phyloP scores from a whole-genome alignment of 1,140 invertebrate genomes.

The Drosophila fuyamai region DNA sequence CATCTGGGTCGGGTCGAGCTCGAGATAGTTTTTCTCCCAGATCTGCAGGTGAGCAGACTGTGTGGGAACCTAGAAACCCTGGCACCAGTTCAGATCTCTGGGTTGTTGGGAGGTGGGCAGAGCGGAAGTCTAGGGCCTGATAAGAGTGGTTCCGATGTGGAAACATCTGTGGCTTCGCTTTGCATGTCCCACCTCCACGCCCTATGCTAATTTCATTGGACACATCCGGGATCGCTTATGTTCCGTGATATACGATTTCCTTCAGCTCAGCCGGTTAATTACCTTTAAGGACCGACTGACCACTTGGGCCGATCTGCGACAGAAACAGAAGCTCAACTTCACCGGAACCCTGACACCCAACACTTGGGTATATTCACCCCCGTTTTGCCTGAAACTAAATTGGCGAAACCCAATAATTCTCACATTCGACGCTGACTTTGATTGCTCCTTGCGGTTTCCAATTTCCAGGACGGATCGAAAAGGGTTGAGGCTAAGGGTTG shows the following conservation, averaged over 20 bases:
- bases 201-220: constrained; percentile 50
- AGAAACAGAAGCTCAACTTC: constrained; percentile 18
- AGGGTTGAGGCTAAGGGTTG: constrained; percentile 58
- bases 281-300: constrained; percentile 27
- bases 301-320: constrained; percentile 24
- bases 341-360: constrained; percentile 60
- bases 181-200: constrained; percentile 1
- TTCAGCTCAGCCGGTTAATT: constrained; percentile 49
- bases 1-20: constrained; percentile 65
- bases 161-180: constrained; percentile 51
- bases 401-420: constrained; percentile 70
- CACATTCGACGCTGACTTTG: constrained; percentile 51
- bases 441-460: constrained; percentile 64
- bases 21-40: constrained; percentile 15
- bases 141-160: constrained; percentile 46
- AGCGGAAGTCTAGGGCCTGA: constrained; percentile 38
- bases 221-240: constrained; percentile 50
- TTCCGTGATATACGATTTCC: constrained; percentile 64
- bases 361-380: constrained; percentile 32
- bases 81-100: neutral
- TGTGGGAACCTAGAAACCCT: constrained; percentile 28
- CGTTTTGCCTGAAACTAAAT: constrained; percentile 30
- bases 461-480: constrained; percentile 45
- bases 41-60: constrained; percentile 6
- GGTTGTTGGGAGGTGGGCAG: constrained; percentile 2